Evolutionary conservation across 1,140 invertebrate species (phyloP).

Genomic region (Drosophila lacteicornis): DNA sequence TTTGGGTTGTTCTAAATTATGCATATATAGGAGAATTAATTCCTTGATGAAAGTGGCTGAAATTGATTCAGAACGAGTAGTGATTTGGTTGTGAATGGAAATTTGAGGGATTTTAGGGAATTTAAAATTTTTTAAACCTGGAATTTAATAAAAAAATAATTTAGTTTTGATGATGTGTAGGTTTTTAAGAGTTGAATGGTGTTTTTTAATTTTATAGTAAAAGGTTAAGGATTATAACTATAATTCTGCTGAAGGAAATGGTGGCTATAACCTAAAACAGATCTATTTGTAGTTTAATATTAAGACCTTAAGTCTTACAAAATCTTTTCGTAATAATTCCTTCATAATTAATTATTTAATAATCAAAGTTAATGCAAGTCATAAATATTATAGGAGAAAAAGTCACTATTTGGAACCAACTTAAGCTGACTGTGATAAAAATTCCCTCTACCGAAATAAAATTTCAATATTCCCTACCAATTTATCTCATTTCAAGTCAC

Average conservation of each 20-base stretch:
- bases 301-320: too few species aligned
- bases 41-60: neutral
- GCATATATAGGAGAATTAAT: conserved; percentile 5
- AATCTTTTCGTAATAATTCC: too few species aligned
- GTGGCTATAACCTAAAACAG: too few species aligned
- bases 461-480: neutral
- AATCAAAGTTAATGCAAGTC: too few species aligned
- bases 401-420: too few species aligned
- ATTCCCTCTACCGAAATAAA: neutral
- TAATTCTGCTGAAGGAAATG: too few species aligned
- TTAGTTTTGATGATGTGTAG: neutral
- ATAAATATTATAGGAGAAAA: too few species aligned
- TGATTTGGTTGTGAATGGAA: too few species aligned
- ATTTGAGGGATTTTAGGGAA: accelerated
- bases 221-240: too few species aligned
- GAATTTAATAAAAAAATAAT: neutral
- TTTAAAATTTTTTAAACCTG: neutral
- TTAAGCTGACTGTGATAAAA: neutral
- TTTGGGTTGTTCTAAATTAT: conserved; percentile 18
- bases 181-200: neutral
- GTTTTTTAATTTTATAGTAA: neutral
- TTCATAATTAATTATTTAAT: too few species aligned
- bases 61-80: neutral
- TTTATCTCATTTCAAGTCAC: conserved; percentile 26
- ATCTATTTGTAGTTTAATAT: too few species aligned